Evolutionary conservation across 2,113 vertebrate species (phyloP), one percentile per base, ranked within the genome.

Genomic region (Caloenas nicobarica): DNA sequence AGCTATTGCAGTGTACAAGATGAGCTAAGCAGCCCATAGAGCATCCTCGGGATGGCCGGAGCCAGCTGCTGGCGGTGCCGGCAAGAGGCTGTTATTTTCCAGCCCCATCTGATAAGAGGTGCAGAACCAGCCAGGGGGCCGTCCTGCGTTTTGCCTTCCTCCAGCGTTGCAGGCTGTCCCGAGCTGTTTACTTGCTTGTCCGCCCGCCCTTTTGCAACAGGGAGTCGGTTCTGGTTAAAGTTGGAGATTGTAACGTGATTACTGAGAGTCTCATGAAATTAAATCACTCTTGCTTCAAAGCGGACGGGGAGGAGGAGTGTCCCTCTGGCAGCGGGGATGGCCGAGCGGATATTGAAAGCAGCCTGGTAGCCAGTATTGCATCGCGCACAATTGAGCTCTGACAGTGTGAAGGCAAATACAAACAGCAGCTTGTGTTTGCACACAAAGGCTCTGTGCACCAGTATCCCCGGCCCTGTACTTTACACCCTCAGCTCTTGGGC

Each of bases 261-360:
- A 97, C 92, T 79, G 72, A 94, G 93, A 96, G 97, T 86, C 98
- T 97, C 97, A 97, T 97, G 97, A 98, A 98, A 96, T 98, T 86
- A 97, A 98, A 98, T 98, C 97, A 95, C 98, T 98, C 19, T 97
- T 94, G 40, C 98, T 98, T 99, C 98, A 99, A 99, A 99, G 98
- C 91, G 40, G 86, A 87, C 58, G 42, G 91, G 91, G 86, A 85
- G 92, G 91, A 94, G 91, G 85, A 97, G 95, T 40, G 93, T 96
- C 97, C 87, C 95, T 89, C 91, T 89, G 97, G 97, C 98, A 95
- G 97, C 97, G 57, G 98, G 85, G 96, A 98, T 93, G 96, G 96
- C 93, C 81, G 80, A 91, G 96, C 91, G 96, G 98, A 98, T 97
- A 97, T 97, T 97, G 98, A 96, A 98, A 97, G 97, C 98, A 97